Percentiles rank a stretch among this genome's conserved stretches.
phyloP scores from a whole-genome alignment of 2,888 invertebrate species.

The Harpalus rubripes region DNA sequence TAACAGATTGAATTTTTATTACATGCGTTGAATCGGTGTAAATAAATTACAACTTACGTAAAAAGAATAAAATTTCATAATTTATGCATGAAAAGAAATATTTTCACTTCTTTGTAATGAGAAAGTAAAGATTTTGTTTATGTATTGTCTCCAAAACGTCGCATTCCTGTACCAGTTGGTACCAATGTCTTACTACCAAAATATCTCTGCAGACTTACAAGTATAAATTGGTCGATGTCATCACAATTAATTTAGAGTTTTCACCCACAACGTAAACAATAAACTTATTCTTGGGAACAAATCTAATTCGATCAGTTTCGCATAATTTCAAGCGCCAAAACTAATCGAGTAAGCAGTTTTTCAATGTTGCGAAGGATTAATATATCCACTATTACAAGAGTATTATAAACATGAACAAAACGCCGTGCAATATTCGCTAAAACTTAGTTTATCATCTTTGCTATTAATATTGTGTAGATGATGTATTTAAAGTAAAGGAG shows the following conservation, averaged over 20 bases:
- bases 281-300: conserved; percentile 21
- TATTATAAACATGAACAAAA: not conserved
- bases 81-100: not conserved
- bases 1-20: no score
- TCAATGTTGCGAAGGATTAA: not conserved
- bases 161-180: conserved; percentile 6
- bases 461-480: no score
- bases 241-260: conserved; percentile 16
- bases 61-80: not conserved
- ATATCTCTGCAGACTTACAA: not conserved
- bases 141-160: conserved; percentile 2
- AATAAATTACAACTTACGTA: not conserved
- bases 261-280: conserved; percentile 40
- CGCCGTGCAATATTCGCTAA: no score
- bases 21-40: no score
- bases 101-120: not conserved
- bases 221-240: conserved; percentile 37
- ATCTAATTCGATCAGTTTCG: conserved; percentile 23
- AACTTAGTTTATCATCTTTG: no score
- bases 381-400: not conserved
- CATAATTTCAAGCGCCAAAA: conserved; percentile 16
- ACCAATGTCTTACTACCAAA: not conserved
- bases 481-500: no score
- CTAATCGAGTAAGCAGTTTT: conserved; percentile 13
- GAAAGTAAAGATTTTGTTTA: not conserved